Conservation (phyloP, 2,888 invertebrate genomes). For the Pilophorus perplexus region DNA sequence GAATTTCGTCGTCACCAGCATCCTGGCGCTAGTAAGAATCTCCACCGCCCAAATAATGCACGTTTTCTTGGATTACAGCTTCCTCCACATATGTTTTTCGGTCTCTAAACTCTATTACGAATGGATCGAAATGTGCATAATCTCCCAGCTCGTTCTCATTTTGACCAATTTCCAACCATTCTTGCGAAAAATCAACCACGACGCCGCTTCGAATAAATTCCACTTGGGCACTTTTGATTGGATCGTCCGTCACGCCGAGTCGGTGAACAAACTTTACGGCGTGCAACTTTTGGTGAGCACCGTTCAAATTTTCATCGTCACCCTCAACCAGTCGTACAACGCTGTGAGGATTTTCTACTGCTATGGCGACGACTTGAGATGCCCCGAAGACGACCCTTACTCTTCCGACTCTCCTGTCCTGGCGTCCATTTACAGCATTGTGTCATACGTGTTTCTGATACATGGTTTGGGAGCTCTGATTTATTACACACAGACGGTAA, state of each 20-base stretch:
- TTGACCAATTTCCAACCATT: not conserved
- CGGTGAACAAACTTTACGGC: not conserved
- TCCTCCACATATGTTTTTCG: too few relatives aligned
- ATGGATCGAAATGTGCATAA: not conserved
- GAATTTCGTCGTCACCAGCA: not conserved
- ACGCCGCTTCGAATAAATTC: not conserved
- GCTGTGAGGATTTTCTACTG: not conserved
- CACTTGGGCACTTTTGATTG: not conserved
- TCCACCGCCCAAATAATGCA: not conserved
- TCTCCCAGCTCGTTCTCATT: not conserved
- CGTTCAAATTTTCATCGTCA: not conserved
- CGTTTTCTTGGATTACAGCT: not conserved
- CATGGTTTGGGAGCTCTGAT: not conserved
- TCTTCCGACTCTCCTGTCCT: not conserved
- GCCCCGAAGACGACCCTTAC: not conserved
- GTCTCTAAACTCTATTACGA: not conserved
- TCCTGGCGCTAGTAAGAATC: not conserved
- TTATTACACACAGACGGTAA: not conserved
- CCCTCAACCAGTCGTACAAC: conserved; percentile 2
- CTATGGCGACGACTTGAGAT: not conserved
- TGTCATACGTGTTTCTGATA: not conserved
- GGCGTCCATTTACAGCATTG: not conserved
- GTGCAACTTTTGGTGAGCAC: not conserved
- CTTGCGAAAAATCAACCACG: conserved; percentile 1
- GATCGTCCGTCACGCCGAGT: conserved; percentile 1